A percentile compares a stretch with the other conserved stretches of the same genome.
phyloP scores from a whole-genome alignment of 2,113 vertebrate species.

The Burhinus bistriatus region DNA sequence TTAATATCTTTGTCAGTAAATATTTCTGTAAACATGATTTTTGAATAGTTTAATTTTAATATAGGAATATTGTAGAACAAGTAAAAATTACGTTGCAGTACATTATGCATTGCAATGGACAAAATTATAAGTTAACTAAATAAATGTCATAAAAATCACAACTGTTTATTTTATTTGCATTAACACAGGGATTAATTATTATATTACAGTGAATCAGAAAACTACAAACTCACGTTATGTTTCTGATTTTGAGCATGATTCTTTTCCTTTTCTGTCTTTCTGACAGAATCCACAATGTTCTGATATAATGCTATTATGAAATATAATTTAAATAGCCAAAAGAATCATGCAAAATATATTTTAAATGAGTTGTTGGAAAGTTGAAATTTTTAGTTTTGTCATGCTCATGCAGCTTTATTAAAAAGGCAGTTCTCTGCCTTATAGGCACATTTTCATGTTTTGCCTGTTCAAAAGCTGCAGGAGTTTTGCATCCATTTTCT shows the following conservation, averaged over 20 bases:
- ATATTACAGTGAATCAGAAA: not conserved
- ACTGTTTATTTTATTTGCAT: not conserved
- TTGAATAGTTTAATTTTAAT: not conserved
- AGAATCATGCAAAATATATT: not conserved
- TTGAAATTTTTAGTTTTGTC: not conserved
- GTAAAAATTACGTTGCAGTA: not conserved
- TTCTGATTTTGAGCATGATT: not conserved
- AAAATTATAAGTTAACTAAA: not conserved
- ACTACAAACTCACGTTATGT: not conserved
- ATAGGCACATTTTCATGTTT: not conserved
- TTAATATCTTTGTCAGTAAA: not conserved
- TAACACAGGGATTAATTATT: not conserved
- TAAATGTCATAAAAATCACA: not conserved
- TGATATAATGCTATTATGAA: not conserved
- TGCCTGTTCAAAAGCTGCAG: not conserved
- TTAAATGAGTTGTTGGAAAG: not conserved
- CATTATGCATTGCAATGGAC: not conserved
- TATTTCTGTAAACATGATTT: not conserved
- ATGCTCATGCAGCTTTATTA: not conserved
- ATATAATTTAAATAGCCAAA: not conserved
- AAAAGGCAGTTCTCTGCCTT: not conserved
- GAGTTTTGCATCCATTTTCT: not conserved
- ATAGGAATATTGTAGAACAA: not conserved
- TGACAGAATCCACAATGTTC: not conserved
- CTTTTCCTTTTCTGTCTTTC: not conserved